These are phyloP conservation scores for Motacilla alba DNA, from an alignment of 2,113 vertebrate species.

Conservation along the genomic window DNA sequence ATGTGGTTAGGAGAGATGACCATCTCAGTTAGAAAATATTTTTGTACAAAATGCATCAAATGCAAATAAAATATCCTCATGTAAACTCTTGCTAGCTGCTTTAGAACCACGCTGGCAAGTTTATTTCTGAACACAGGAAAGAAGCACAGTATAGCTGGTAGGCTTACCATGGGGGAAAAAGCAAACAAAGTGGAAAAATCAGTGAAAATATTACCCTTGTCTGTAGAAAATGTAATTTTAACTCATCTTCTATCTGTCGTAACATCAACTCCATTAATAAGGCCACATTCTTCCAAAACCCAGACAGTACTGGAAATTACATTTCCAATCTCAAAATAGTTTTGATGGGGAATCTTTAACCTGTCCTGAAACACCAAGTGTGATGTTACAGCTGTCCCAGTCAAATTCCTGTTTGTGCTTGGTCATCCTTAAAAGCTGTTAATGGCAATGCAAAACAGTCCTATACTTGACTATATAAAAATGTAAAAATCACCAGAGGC, in stretches of 20 bases:
- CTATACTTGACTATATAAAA: neutral
- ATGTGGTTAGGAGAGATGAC: neutral
- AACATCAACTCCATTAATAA: neutral
- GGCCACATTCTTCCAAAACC: neutral
- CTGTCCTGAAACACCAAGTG: neutral
- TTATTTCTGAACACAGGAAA: neutral
- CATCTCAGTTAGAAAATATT: neutral
- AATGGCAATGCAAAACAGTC: neutral
- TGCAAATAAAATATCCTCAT: neutral
- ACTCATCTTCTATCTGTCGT: neutral
- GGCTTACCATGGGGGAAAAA: neutral
- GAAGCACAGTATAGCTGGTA: neutral
- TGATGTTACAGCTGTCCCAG: neutral
- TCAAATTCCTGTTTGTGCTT: neutral
- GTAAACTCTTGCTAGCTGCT: neutral
- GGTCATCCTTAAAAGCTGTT: neutral
- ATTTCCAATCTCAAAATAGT: neutral
- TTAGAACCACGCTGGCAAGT: neutral
- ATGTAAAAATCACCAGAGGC: neutral
- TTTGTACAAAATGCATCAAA: neutral
- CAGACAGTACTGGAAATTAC: neutral
- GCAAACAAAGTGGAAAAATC: neutral
- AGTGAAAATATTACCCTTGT: neutral
- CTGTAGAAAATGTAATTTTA: neutral
- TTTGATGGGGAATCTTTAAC: neutral